phyloP scores from a whole-genome alignment of 2,797 vertebrate genomes.

The Falco berigora region DNA sequence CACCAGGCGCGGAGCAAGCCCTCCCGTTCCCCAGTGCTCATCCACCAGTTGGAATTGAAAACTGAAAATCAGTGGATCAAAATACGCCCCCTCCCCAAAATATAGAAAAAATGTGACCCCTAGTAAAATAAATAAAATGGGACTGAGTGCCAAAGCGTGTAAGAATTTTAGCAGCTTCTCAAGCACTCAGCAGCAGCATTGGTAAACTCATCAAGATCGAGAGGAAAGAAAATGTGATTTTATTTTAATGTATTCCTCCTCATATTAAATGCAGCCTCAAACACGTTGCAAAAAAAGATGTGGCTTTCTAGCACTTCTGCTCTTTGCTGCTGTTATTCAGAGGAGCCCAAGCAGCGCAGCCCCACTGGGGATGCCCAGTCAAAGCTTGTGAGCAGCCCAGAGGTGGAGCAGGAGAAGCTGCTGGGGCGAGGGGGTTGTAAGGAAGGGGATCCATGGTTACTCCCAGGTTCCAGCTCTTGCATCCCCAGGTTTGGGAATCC shows the following conservation, averaged over 20 bases:
- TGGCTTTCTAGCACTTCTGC: not conserved
- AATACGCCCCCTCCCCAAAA: not conserved
- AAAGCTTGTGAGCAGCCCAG: not conserved
- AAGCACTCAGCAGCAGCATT: not conserved
- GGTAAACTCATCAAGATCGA: not conserved
- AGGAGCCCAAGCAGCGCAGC: not conserved
- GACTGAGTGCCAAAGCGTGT: not conserved
- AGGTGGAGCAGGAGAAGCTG: not conserved
- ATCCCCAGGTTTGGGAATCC: not conserved
- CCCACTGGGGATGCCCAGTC: not conserved
- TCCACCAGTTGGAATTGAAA: not conserved
- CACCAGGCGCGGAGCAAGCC: not conserved
- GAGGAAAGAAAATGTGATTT: not conserved
- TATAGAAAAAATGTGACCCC: not conserved
- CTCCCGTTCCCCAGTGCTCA: not conserved
- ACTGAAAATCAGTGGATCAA: not conserved
- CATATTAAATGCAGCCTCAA: not conserved
- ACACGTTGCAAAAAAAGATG: not conserved
- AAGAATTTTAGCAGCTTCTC: not conserved
- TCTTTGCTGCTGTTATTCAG: not conserved
- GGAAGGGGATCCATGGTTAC: not conserved
- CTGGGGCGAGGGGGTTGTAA: accelerated
- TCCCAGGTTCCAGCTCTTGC: not conserved
- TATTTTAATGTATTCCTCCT: not conserved
- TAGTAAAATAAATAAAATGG: not conserved